Base-by-base conservation (phyloP, 2,797 vertebrate species). In the Xyrichtys novacula region DNA sequence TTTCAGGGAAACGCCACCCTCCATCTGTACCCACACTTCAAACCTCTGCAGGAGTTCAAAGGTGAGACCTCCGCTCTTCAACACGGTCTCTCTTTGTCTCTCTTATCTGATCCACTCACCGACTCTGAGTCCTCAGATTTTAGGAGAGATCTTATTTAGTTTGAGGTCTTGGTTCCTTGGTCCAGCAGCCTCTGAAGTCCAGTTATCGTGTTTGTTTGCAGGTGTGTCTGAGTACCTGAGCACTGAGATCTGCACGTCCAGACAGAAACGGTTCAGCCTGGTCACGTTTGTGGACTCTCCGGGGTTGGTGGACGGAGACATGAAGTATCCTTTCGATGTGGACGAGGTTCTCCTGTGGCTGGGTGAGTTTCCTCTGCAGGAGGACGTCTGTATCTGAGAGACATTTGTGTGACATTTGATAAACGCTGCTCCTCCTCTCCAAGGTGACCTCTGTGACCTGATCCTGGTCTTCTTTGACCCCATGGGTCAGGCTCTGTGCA, bases 241-340 rank as follows among this genome's bases (percentile, higher is more conserved):
- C 89, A 96, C 95, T 2, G 95, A 96, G 89, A 93, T 96, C 67
- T 96, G 95, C 85, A 96, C 95, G 0, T 96, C 95, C 0, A 89
- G 95, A 10, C 95, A 96, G 87, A 96, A 96, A 67, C 94, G 94
- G 23, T 96, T 96, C 87, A 94, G 93, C 77, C 80, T 96, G 83
- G 93, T 96, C 71, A 96, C 95, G 0, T 96, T 96, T 76, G 95
- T 95, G 56, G 95, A 96, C 79, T 94, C 94, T 0, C 95, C 95
- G 0, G 95, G 95, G 0, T 81, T 96, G 67, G 95, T 96, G 65
- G 95, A 96, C 1, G 95, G 95, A 0, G 95, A 96, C 52, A 96
- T 96, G 95, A 96, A 96, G 81, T 96, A 96, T 66, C 95, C 95
- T 5, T 96, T 96, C 72, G 94, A 96, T n/a, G 95, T 96, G 62